Percentiles rank a stretch among this genome's conserved stretches.
Evolutionary conservation across 2,888 invertebrate genomes (phyloP).

Genomic region (Cantharis flavilabris): DNA sequence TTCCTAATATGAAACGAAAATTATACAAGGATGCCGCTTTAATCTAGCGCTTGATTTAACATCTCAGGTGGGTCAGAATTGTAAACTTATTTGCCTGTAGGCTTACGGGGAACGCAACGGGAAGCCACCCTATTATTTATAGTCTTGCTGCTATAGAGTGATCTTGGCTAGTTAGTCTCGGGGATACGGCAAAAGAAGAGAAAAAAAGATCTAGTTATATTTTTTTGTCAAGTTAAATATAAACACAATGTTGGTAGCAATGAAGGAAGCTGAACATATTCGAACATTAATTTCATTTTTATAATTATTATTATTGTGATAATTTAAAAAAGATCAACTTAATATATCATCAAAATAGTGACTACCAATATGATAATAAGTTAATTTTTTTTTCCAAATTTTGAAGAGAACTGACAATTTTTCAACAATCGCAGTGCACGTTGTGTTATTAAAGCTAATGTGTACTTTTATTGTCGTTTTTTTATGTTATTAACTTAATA

Average conservation of each 20-base stretch:
- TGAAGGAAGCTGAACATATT: neutral
- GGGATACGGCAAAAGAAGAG: neutral
- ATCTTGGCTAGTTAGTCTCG: slow-evolving; percentile 8
- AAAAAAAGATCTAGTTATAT: neutral
- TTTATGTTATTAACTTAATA: slow-evolving; percentile 30
- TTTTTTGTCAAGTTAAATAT: neutral
- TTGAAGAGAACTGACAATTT: neutral
- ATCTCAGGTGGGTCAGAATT: neutral
- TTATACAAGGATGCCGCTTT: neutral
- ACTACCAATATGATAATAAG: neutral
- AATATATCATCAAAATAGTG: neutral
- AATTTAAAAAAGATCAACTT: neutral
- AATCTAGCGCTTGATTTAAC: neutral
- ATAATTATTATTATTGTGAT: neutral
- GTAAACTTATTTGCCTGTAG: neutral
- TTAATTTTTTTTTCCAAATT: slow-evolving; percentile 7
- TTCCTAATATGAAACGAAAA: neutral
- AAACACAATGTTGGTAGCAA: neutral
- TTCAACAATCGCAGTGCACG: slow-evolving; percentile 28
- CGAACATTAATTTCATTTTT: neutral
- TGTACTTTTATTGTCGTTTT: slow-evolving; percentile 14
- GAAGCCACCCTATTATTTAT: neutral
- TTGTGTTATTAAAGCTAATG: slow-evolving; percentile 26
- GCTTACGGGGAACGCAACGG: neutral
- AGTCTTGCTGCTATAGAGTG: neutral